Evolutionary conservation across 2,113 vertebrate species (phyloP), one percentile per base, ranked within the genome.

Genomic region (Zootoca vivipara): DNA sequence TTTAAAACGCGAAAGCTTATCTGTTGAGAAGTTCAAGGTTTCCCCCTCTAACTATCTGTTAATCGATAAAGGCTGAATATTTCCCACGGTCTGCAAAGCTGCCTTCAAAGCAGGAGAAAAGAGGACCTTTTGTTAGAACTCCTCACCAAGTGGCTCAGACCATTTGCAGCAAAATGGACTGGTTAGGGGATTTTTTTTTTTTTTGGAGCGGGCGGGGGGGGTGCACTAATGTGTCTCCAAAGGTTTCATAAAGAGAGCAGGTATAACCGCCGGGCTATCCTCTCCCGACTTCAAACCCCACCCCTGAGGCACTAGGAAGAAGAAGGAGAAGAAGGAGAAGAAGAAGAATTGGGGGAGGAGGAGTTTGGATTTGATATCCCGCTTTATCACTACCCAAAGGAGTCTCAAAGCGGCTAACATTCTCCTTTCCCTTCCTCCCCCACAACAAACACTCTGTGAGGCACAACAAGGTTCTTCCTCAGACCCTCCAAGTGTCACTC

Each of bases 1-100:
- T 85, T 69, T 81, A 86, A 85, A 91, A 92, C 74, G 84, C 83
- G 77, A 89, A 89, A 81, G 93, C 93, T 94, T 96, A 96, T 95
- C 95, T 92, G 91, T 92, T 94, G 84, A 87, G 95, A 97, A 97
- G 96, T 97, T 97, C 97, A 97, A 97, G 96, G 97, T 90, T 95
- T 93, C 88, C 85, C 78, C 83, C 78, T 89, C 56, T 94, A 92
- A 93, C 97, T 97, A 97, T 97, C 97, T 96, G 93, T 85, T 89
- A 82, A 97, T 97, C 97, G 87, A 97, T 97, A 97, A 92, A 94
- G 94, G 94, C 93, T 94, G 94, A 95, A 94, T 92, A 94, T 96
- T 97, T 97, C 97, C 95, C 97, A 97, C 95, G 91, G 94, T 89
- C 90, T 93, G 90, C 83, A 94, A 92, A 95, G 83, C 86, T 84